Base-by-base conservation (phyloP, 1,140 invertebrate genomes). In the Macrotrachela quadricornifera region DNA sequence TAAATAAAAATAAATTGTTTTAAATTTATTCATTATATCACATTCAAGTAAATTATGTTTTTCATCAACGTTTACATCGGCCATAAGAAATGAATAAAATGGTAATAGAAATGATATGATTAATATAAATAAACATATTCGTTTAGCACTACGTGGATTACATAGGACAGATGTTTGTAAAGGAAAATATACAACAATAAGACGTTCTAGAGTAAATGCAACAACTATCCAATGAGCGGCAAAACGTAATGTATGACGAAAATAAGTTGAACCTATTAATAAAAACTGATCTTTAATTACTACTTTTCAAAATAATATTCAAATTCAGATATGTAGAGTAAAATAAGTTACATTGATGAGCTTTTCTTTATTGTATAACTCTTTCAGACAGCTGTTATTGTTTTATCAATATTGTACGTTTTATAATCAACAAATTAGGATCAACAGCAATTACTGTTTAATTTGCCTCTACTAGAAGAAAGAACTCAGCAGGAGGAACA, bases 101-200 rank as follows among this genome's bases (percentile, higher is more conserved):
- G 51, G 46, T n/a, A 53, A 38, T 15, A 53, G 40, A 17, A 48
- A 4, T 16, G 51, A 46, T 16, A 53, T 10, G 13, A 44, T n/a
- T 42, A 53, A 36, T 8, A 53, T 53, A 42, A 53, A 4, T 43
- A 17, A 42, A 15, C 46, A 38, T 15, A 53, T 42, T 11, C 51
- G 36, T 18, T 47, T 46, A n/a, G 51, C 51, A 12, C 46, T 42
- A 8, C 42, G 16, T 1, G 51, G 51, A 17, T 53, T 53, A 21
- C 44, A 53, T 47, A 53, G 40, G 6, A 53, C 36, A 16, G 44
- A 46, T 36, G 51, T 43, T 12, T 53, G 45, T 14, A 46, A 37
- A 4, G 51, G 51, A 43, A 41, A 53, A 48, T 43, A 41, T 2
- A 53, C 51, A 42, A 53, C 51, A n/a, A 53, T 18, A 36, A 53